These are phyloP conservation scores for Theropithecus gelada DNA, from an alignment of 2,113 vertebrate genomes.

Conservation along the genomic window DNA sequence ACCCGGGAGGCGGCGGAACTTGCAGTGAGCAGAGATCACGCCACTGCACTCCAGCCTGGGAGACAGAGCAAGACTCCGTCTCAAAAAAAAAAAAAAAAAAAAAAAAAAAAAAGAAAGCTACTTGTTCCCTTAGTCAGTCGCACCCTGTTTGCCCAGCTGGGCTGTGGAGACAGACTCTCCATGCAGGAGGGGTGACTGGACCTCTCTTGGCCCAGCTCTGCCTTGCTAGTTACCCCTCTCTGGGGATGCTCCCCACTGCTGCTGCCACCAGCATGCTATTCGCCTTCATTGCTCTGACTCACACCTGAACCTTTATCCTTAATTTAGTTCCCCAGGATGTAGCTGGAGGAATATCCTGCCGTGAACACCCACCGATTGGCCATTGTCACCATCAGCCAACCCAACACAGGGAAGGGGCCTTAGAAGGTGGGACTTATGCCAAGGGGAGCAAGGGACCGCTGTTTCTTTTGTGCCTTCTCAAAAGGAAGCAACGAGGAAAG, in stretches of 20 bases:
- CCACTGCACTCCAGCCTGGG: too few relatives aligned
- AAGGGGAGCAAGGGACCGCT: neutral
- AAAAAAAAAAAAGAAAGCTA: neutral
- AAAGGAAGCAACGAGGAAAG: too few relatives aligned
- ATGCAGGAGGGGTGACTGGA: neutral
- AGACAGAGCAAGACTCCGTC: too few relatives aligned
- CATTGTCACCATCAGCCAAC: neutral
- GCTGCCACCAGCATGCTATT: neutral
- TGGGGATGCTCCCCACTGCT: fast-evolving
- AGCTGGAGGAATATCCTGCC: neutral
- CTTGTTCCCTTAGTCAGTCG: neutral
- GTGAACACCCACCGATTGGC: fast-evolving
- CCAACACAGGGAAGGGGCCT: neutral
- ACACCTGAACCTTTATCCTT: neutral
- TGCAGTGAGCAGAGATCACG: too few relatives aligned
- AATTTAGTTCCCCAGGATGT: neutral
- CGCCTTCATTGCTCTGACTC: neutral
- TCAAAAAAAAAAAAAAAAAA: too few relatives aligned
- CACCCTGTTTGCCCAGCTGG: neutral
- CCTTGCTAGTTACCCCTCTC: neutral
- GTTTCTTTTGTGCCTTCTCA: neutral
- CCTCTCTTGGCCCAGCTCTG: neutral
- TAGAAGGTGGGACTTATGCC: neutral
- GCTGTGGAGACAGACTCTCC: neutral
- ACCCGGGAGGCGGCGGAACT: too few relatives aligned